Evolutionary conservation across 2,797 vertebrate species (phyloP), one percentile per base, ranked within the genome.

Genomic region (Xenops minutus): DNA sequence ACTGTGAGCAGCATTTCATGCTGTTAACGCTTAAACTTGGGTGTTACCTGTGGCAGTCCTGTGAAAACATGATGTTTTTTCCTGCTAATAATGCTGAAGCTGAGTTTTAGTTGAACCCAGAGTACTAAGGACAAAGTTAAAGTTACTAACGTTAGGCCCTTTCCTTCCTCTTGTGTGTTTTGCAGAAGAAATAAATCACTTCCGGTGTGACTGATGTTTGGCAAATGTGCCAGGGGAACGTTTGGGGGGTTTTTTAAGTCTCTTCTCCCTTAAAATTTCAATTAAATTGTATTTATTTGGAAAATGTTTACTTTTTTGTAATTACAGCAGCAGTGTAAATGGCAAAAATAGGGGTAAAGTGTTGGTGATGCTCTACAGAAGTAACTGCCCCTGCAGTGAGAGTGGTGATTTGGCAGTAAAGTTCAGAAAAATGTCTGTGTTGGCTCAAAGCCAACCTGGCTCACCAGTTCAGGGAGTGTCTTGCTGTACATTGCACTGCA

Each of bases 111-210:
- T 21, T 23, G 8, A 21, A 62, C 22, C 26, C 58, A 12, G 23
- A 78, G 27, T 5, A 0, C 36, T 26, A 5, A 54, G 37, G 34
- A 16, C 22, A 8, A 18, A 68, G 34, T 69, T 63, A 44, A 81
- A 52, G 56, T 62, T 7, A 1, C 10, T 58, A 1, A 12, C 3
- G 5, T 36, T 14, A 10, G 44, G 32, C 36, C 15, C 56, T 68
- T 61, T 64, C 46, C 41, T 93, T 49, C 24, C 49, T n/a, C 66
- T 18, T 13, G 27, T 76, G 79, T 78, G 90, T 78, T 49, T 86
- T 54, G 46, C 48, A 74, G 71, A 76, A 75, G 67, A 59, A 90
- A 30, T 39, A 79, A 87, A 93, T 90, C 55, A 26, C 86, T 95
- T 92, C 91, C 22, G 14, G 55, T 66, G 77, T 81, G 77, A 22